Conservation (phyloP, 2,113 vertebrate species). For the Cynopterus brachyotis region DNA sequence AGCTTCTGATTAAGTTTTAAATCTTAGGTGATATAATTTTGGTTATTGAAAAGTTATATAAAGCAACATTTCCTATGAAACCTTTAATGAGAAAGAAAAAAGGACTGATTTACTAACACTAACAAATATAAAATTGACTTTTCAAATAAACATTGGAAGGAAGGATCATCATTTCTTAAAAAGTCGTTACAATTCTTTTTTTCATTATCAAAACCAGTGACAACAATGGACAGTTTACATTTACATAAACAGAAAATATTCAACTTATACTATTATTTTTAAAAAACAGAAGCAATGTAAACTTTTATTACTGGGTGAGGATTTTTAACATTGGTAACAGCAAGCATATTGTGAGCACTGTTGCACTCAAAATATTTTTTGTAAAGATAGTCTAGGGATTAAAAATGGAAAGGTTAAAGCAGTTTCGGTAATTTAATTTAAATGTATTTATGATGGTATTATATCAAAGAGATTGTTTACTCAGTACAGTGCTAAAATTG, state of each 20-base stretch:
- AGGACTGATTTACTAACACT: neutral
- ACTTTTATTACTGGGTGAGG: constrained; percentile 48
- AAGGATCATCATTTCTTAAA: neutral
- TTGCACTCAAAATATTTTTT: constrained; percentile 44
- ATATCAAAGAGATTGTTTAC: constrained; percentile 67
- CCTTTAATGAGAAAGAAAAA: neutral
- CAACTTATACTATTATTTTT: constrained; percentile 17
- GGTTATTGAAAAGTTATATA: neutral
- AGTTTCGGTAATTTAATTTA: constrained; percentile 80
- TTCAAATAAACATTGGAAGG: neutral
- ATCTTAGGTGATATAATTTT: neutral
- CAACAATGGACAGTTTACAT: neutral
- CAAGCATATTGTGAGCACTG: constrained; percentile 42
- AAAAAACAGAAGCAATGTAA: neutral
- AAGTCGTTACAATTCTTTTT: neutral
- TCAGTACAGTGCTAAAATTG: constrained; percentile 28
- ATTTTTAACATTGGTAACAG: constrained; percentile 62
- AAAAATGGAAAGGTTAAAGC: constrained; percentile 69
- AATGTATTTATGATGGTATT: constrained; percentile 74
- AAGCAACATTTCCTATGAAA: neutral
- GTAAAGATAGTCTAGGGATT: constrained; percentile 65
- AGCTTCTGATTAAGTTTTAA: neutral
- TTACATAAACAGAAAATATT: constrained; percentile 1
- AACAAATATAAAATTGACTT: neutral
- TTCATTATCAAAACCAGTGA: constrained; percentile 4